Percentiles rank a stretch among this genome's conserved stretches.
Conservation (phyloP, 2,797 vertebrate species). For the Epinephelus coioides region DNA sequence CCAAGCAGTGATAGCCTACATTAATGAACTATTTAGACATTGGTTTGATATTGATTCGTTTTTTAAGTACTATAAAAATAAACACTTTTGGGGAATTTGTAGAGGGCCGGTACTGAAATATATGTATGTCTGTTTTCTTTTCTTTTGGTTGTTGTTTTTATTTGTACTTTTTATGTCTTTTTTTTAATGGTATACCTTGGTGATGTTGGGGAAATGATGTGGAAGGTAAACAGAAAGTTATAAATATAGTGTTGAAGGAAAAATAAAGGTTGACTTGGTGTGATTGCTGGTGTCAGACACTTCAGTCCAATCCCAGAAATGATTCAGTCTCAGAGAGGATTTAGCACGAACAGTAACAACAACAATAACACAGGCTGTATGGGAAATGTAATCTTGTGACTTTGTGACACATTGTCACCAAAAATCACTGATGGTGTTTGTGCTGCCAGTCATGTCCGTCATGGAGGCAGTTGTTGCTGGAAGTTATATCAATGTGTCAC, state of each 20-base stretch:
- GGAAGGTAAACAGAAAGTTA: no score
- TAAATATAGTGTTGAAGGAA: no score
- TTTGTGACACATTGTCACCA: conserved; percentile 1
- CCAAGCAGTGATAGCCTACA: neutral
- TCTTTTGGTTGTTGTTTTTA: neutral
- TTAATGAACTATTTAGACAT: no score
- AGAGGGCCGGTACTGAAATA: neutral
- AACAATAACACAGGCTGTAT: neutral
- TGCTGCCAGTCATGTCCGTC: neutral
- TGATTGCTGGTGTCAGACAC: conserved; percentile 3
- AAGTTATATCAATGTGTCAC: neutral
- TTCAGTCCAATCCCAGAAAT: conserved; percentile 18
- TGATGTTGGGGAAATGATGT: neutral
- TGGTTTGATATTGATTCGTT: neutral
- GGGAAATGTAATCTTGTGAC: neutral
- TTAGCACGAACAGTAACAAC: neutral
- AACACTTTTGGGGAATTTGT: neutral
- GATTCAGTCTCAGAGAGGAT: conserved; percentile 9
- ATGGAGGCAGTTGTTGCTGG: neutral
- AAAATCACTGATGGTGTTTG: neutral
- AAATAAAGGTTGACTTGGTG: no score
- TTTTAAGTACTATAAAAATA: neutral
- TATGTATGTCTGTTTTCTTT: neutral
- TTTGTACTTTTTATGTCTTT: neutral
- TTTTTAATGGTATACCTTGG: neutral